Percentiles rank a stretch among this genome's conserved stretches.
Evolutionary conservation across 2,888 invertebrate species (phyloP).

Genomic region (Drosophila tripunctata): DNA sequence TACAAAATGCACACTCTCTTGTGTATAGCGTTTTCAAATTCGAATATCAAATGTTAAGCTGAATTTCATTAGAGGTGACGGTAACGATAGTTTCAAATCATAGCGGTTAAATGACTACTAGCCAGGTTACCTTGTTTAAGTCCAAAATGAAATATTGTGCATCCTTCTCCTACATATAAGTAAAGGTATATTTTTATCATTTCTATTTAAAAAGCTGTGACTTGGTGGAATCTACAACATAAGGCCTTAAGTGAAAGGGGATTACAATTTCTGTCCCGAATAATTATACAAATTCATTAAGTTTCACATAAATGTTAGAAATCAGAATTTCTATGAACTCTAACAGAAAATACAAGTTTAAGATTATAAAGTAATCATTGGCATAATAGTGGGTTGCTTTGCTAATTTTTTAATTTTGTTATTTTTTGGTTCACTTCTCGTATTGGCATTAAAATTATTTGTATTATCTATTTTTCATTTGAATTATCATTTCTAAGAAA

Average conservation of each 20-base stretch:
- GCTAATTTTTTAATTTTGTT: slow-evolving; percentile 4
- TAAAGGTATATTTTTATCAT: too few species aligned
- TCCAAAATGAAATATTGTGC: too few species aligned
- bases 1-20: slow-evolving; percentile 3
- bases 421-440: not conserved
- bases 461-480: not conserved
- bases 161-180: too few species aligned
- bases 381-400: slow-evolving; percentile 41
- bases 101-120: too few species aligned
- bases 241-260: too few species aligned
- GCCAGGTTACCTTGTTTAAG: too few species aligned
- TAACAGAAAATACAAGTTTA: not conserved
- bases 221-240: too few species aligned
- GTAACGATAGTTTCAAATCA: not conserved
- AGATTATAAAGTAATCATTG: not conserved
- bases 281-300: too few species aligned
- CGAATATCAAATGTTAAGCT: slow-evolving; percentile 39
- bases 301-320: too few species aligned
- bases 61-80: slow-evolving; percentile 22
- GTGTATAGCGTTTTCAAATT: slow-evolving; percentile 6
- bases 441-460: slow-evolving; percentile 9
- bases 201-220: too few species aligned
- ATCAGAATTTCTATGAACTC: too few species aligned
- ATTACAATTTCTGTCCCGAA: too few species aligned
- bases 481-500: not conserved